phyloP scores from a whole-genome alignment of 2,888 invertebrate genomes.

The Lepas anatifera region DNA sequence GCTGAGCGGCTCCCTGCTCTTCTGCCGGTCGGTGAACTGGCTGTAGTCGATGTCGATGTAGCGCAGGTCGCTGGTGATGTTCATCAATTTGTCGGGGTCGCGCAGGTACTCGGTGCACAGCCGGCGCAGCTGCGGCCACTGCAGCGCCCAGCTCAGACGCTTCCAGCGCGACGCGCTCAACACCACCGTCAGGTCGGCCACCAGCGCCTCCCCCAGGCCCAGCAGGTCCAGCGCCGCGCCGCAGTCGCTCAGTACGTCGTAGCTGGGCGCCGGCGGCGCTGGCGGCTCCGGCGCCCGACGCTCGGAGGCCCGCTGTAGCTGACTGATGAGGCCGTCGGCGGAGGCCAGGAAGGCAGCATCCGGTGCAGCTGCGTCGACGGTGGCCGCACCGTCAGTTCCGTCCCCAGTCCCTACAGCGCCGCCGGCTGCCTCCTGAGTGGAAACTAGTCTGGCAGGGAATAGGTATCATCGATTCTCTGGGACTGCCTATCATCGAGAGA shows the following conservation, averaged over 20 bases:
- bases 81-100: slow-evolving; percentile 35
- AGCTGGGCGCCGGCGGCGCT: slow-evolving; percentile 26
- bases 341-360: neutral
- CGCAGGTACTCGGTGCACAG: slow-evolving; percentile 44
- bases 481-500: too few relatives aligned
- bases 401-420: neutral
- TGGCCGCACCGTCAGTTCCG: slow-evolving; percentile 25
- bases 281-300: neutral
- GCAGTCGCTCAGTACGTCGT: slow-evolving; percentile 5
- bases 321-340: neutral
- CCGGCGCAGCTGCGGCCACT: slow-evolving; percentile 44
- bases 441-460: too few relatives aligned
- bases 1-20: slow-evolving; percentile 43
- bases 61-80: slow-evolving; percentile 56
- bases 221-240: slow-evolving; percentile 14
- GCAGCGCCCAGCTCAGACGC: slow-evolving; percentile 54
- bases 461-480: too few relatives aligned
- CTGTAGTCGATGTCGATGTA: slow-evolving; percentile 56
- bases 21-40: slow-evolving; percentile 42
- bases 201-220: slow-evolving; percentile 25
- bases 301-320: neutral
- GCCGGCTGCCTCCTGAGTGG: too few relatives aligned
- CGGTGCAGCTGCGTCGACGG: slow-evolving; percentile 30
- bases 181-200: slow-evolving; percentile 50
- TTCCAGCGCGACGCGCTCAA: slow-evolving; percentile 56